Conservation (phyloP, 2,113 vertebrate genomes). For the Peromyscus maniculatus region DNA sequence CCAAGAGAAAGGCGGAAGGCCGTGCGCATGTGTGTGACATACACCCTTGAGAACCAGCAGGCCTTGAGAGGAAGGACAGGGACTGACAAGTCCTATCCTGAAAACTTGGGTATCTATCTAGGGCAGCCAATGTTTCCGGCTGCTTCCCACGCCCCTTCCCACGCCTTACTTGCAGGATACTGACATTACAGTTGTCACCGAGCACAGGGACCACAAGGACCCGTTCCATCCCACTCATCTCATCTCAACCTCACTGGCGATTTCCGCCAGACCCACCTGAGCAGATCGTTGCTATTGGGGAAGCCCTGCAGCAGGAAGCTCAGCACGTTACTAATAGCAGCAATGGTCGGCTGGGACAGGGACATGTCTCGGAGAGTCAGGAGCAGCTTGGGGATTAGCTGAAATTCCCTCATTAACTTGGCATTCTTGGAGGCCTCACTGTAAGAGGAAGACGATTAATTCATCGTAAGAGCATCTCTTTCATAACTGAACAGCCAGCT, state of each 20-base stretch:
- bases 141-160: neutral
- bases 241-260: neutral
- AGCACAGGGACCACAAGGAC: neutral
- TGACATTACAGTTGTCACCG: neutral
- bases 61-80: neutral
- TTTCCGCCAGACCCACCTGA: conserved; percentile 89
- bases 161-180: neutral
- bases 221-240: neutral
- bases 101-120: neutral
- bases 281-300: conserved; percentile 95
- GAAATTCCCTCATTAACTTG: conserved; percentile 97
- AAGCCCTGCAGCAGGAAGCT: conserved; percentile 98
- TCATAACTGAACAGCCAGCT: neutral
- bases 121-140: neutral
- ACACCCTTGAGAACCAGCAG: neutral
- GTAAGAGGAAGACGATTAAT: conserved; percentile 75
- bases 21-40: rapidly evolving
- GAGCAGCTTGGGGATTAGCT: conserved; percentile 95
- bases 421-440: conserved; percentile 98
- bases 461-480: neutral
- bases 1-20: neutral
- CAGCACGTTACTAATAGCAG: conserved; percentile 95
- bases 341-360: conserved; percentile 96
- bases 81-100: neutral
- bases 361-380: conserved; percentile 96